These are phyloP conservation scores for Melanogrammus aeglefinus DNA, from an alignment of 2,797 vertebrate species.

Conservation along the genomic window DNA sequence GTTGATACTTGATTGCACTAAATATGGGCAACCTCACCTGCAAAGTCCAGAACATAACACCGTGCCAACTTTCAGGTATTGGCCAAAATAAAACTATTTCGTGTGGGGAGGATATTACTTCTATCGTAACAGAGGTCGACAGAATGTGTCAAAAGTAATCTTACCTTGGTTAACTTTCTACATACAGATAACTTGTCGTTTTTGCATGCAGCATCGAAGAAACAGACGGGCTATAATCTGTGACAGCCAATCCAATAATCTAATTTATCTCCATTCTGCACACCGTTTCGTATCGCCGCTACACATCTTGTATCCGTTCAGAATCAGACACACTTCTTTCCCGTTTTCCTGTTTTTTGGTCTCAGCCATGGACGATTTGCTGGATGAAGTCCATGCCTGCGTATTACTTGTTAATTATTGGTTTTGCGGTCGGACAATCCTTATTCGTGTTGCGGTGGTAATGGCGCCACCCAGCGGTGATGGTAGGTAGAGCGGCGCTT, in stretches of 20 bases:
- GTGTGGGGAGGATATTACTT: neutral
- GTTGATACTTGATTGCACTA: neutral
- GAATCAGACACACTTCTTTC: neutral
- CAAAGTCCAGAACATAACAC: neutral
- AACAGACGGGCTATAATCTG: constrained; percentile 70
- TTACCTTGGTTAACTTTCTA: constrained; percentile 58
- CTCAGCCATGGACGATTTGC: constrained; percentile 1
- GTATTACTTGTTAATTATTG: neutral
- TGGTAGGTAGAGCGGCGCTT: constrained; percentile 11
- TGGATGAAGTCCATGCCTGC: constrained; percentile 5
- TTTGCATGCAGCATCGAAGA: constrained; percentile 46
- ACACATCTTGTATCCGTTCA: neutral
- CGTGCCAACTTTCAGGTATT: neutral
- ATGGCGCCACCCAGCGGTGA: constrained; percentile 41
- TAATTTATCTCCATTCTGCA: constrained; percentile 66
- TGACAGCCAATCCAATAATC: constrained; percentile 77
- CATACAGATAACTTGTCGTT: constrained; percentile 42
- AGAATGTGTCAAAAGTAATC: constrained; percentile 4
- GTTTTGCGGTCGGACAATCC: neutral
- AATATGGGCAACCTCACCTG: neutral
- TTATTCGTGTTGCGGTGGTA: neutral
- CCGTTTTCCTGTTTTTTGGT: constrained; percentile 1
- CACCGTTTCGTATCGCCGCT: constrained; percentile 36
- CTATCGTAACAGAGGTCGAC: neutral
- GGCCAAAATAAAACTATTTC: neutral